These are phyloP conservation scores for Hiodon tergisus DNA, from an alignment of 2,113 vertebrate species.

Conservation along the genomic window DNA sequence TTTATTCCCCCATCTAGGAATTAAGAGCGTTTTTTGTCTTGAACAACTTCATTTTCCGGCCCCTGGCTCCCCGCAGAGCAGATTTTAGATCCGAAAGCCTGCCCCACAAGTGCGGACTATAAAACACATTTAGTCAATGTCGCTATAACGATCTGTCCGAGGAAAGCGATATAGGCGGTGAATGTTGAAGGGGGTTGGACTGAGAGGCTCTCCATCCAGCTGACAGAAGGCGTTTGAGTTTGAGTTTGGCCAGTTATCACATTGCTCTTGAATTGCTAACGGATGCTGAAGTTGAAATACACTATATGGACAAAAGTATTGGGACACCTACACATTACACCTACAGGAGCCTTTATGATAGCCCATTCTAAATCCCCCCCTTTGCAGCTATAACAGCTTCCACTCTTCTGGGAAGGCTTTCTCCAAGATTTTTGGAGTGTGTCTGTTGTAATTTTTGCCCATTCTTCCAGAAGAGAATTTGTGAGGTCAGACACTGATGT, in stretches of 20 bases:
- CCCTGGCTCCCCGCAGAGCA: not conserved
- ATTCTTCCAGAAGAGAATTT: no score
- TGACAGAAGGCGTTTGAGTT: not conserved
- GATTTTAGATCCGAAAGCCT: slow-evolving; percentile 1
- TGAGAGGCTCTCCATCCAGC: not conserved
- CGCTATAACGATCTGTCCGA: slow-evolving; percentile 1
- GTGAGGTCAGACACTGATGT: no score
- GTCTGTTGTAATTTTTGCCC: no score
- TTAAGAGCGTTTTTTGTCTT: slow-evolving; percentile 8
- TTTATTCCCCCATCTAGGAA: not conserved
- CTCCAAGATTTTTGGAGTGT: no score
- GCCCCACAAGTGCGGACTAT: not conserved
- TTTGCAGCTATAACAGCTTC: no score
- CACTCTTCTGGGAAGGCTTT: no score
- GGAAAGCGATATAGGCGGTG: not conserved
- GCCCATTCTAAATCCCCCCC: no score
- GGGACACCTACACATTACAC: no score
- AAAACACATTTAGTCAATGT: not conserved
- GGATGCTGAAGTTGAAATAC: not conserved
- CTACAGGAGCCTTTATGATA: no score
- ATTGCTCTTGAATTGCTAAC: not conserved
- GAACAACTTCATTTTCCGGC: not conserved
- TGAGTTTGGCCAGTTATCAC: not conserved
- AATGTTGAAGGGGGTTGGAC: slow-evolving; percentile 3
- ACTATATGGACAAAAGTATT: no score